Evolutionary conservation across 53 echinoderm and acorn worm species (phyloP).

Genomic region (Actinopyga echinites): DNA sequence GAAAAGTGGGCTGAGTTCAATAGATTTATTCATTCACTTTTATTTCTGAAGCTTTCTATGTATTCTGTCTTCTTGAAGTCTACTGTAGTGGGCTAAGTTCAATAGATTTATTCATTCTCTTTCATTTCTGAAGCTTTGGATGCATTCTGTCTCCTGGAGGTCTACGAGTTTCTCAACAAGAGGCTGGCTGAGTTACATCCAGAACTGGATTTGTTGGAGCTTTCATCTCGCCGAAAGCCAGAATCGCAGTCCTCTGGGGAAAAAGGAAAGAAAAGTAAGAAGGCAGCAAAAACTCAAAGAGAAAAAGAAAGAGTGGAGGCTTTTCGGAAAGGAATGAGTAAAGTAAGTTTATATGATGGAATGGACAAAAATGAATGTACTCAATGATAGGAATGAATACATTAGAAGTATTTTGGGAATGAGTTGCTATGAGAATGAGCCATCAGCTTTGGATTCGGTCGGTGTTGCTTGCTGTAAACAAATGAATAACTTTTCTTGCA

Average conservation of each 20-base stretch:
- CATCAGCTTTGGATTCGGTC: no score
- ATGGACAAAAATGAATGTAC: not conserved
- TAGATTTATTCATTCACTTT: not conserved
- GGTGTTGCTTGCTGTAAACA: no score
- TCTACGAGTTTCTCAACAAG: constrained; percentile 69
- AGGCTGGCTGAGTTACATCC: constrained; percentile 51
- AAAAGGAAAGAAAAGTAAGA: constrained; percentile 54
- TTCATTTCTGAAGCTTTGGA: constrained; percentile 66
- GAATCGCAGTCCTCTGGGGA: not conserved
- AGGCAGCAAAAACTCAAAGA: constrained; percentile 42
- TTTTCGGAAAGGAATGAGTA: constrained; percentile 17
- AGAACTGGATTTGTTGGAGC: constrained; percentile 64
- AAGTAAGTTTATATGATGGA: not conserved
- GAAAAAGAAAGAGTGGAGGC: constrained; percentile 47
- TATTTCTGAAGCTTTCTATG: constrained; percentile 71
- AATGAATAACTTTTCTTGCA: no score
- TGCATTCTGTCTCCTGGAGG: constrained; percentile 90
- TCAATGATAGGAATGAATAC: no score
- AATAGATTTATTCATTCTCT: not conserved
- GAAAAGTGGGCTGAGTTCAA: no score
- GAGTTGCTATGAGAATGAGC: no score
- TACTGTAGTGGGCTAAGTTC: constrained; percentile 49
- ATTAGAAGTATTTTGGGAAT: no score
- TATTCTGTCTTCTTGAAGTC: constrained; percentile 84
- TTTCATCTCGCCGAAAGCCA: not conserved